Evolutionary conservation across 1,140 invertebrate species (phyloP).

Genomic region (Brachionus rubens): DNA sequence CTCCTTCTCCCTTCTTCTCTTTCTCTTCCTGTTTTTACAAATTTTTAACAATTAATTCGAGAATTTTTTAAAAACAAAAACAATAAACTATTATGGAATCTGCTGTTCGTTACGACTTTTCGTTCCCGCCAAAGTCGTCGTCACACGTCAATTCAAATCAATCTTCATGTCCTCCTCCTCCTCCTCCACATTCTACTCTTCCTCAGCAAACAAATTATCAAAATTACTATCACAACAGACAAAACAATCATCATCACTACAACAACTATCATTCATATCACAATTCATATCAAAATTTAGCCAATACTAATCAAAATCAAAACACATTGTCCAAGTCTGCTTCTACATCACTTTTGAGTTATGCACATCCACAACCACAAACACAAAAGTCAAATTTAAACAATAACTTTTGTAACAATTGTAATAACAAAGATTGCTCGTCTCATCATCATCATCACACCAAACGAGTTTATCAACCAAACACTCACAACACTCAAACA

Average conservation of each 20-base stretch:
- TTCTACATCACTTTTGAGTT: constrained; percentile 13
- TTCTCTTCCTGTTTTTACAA: no score
- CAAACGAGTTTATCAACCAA: neutral
- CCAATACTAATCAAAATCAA: neutral
- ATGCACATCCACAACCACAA: neutral
- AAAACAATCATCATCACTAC: neutral
- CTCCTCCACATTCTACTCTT: neutral
- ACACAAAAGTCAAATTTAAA: neutral
- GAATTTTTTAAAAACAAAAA: no score
- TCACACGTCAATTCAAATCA: neutral
- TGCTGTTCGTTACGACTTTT: constrained; percentile 44
- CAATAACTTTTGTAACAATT: constrained; percentile 32
- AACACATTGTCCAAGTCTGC: constrained; percentile 16
- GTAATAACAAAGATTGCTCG: constrained; percentile 27
- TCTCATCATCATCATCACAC: neutral
- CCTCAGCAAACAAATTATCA: neutral
- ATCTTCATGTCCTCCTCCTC: neutral
- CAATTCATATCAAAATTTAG: constrained; percentile 21
- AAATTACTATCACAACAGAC: neutral
- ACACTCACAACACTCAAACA: constrained; percentile 1
- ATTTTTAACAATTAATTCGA: no score
- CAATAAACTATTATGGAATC: constrained; percentile 46
- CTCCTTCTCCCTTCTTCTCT: no score
- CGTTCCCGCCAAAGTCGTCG: constrained; percentile 44
- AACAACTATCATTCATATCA: constrained; percentile 11